Base-by-base conservation (phyloP, 2,888 invertebrate genomes). In the Hermaeophaga mercurialis region DNA sequence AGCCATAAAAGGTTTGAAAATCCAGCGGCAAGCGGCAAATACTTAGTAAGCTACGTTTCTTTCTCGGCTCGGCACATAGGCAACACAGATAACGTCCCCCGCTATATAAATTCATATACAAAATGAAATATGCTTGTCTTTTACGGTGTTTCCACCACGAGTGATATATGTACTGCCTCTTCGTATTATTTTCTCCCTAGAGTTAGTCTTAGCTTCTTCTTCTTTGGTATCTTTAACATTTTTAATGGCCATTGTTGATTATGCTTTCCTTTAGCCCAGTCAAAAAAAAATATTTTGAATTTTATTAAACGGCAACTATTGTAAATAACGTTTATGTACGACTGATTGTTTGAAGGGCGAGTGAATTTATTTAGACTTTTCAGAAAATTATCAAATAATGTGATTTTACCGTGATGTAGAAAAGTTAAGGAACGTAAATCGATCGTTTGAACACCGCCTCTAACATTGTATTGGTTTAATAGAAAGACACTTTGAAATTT, bases 181-280 rank as follows among this genome's bases (percentile, higher is more conserved):
- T 12, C 68, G 72, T 72, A 71, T 73, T 72, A 73, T 72, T 72
- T 72, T 66, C 65, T 63, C 58, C 66, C 65, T 38, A 31, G 41
- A 43, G 71, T 73, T 73, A 73, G 71, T 73, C 70, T 73, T 73
- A 73, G 70, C 71, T 39, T 36, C 39, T 43, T 44, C 39, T 43
- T 41, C 66, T 52, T 54, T 67, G 69, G 70, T 72, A 73, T 73
- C 73, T 73, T 71, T 70, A 70, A 68, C 66, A 65, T 74, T 70
- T 75, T 75, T 75, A 75, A 76, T 73, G 75, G 75, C 75, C 73
- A 74, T 74, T 74, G 74, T 73, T 72, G 71, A 74, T 73, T 73
- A 6, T 17, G 15, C 36, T 24, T 43, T 17, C 17, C 17, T 24
- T 43, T 43, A 43, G 24, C 24, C 36, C 15, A 22, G 43, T 22